These are phyloP conservation scores for Cyrtorhinus lividipennis DNA, from an alignment of 1,140 invertebrate genomes.

Conservation along the genomic window DNA sequence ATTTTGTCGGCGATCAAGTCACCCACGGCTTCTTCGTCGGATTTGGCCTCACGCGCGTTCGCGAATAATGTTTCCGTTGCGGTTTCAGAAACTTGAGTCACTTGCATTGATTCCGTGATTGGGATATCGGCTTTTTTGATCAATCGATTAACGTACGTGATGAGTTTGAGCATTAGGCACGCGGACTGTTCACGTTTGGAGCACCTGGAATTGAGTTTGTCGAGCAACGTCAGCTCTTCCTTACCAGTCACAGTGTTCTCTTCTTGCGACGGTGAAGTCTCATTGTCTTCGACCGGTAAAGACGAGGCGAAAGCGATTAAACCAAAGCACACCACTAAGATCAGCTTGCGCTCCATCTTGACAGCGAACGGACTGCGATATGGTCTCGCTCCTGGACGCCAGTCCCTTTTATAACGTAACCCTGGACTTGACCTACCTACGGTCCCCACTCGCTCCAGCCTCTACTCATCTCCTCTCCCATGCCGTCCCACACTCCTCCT, in stretches of 20 bases:
- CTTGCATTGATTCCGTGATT: constrained; percentile 55
- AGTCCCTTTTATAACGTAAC: constrained; percentile 8
- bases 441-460: not conserved
- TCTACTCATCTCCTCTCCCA: not conserved
- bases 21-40: constrained; percentile 50
- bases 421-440: constrained; percentile 15
- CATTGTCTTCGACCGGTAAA: constrained; percentile 7
- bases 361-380: not conserved
- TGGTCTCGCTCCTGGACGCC: not conserved
- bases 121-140: constrained; percentile 62
- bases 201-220: constrained; percentile 59
- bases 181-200: constrained; percentile 55
- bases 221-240: constrained; percentile 49
- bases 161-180: constrained; percentile 61
- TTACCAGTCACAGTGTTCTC: constrained; percentile 17
- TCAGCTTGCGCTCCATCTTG: not conserved
- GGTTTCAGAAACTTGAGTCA: constrained; percentile 43
- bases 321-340: not conserved
- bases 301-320: not conserved
- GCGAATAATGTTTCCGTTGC: constrained; percentile 15
- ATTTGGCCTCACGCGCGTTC: constrained; percentile 29
- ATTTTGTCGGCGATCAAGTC: constrained; percentile 54
- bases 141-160: constrained; percentile 63
- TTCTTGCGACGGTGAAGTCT: not conserved
- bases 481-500: not conserved